A percentile compares a stretch with the other conserved stretches of the same genome.
These are phyloP conservation scores for Zaprionus kolodkinae DNA, from an alignment of 1,140 invertebrate genomes.

Conservation along the genomic window DNA sequence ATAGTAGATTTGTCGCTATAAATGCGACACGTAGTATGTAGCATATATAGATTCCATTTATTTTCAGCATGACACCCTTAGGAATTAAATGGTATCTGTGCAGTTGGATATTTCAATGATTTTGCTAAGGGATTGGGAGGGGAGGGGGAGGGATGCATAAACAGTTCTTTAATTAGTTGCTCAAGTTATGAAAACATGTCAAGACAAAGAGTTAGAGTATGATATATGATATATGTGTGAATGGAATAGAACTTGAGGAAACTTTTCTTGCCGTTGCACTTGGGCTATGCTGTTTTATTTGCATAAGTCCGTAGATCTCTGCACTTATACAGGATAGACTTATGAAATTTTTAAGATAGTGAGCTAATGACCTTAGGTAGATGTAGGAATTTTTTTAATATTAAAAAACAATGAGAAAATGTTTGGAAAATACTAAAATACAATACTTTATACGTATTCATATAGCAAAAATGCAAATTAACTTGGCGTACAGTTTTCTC, in stretches of 20 bases:
- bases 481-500: neutral
- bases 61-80: slow-evolving; percentile 1
- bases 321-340: neutral
- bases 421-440: too few species aligned
- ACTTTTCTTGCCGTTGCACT: neutral
- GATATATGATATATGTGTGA: neutral
- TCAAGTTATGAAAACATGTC: neutral
- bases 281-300: too few species aligned
- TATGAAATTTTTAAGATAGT: neutral
- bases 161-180: slow-evolving; percentile 1
- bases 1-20: slow-evolving; percentile 6
- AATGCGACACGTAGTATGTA: slow-evolving; percentile 10
- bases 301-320: too few species aligned
- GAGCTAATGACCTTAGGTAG: neutral
- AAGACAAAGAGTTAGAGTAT: neutral
- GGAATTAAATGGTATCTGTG: slow-evolving; percentile 17
- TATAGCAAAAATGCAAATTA: too few species aligned
- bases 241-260: neutral
- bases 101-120: slow-evolving; percentile 9
- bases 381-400: neutral
- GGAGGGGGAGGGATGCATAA: neutral
- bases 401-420: too few species aligned
- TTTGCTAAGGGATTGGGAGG: neutral
- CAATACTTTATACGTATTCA: too few species aligned
- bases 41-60: slow-evolving; percentile 5